Evolutionary conservation across 2,797 vertebrate species (phyloP), one percentile per base, ranked within the genome.

Genomic region (Pangasius mekongensis): DNA sequence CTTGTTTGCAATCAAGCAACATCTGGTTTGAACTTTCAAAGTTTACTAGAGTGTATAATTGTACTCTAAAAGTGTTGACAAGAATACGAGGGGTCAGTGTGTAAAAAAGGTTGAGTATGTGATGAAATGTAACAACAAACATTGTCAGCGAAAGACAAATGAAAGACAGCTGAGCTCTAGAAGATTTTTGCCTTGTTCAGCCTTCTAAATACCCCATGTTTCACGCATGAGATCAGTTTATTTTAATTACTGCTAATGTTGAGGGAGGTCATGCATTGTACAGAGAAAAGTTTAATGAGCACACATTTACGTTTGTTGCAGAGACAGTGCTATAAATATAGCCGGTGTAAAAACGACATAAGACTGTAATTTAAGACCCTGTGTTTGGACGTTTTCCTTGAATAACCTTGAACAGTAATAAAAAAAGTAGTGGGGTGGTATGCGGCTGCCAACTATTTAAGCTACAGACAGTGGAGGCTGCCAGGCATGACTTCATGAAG

Each of bases 351-450:
- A 71, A 49, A 56, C 9, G 24, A 64, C 58, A 62, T 60, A 60
- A 83, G 77, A 71, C 36, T n/a, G 2, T 39, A 84, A 66, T 83
- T 52, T 64, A 62, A 76, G 67, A 83, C n/a, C 58, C 80, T 76
- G 39, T 52, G 30, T 66, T 66, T 77, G 58, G 43, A 36, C 71
- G 5, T 77, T 77, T 84, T 67, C 58, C 52, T 88, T 69, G 64
- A 85, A 88, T 88, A 88, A 85, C 87, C 74, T 85, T 85, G 87
- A 85, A 62, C 36, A 27, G n/a, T 43, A 88, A 80, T 85, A 62
- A 60, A 71, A 71, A 84, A 84, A 74, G 69, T 49, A 39, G 81
- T 76, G 16, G 33, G 82, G 30, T 77, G 13, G 66, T 47, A 39
- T 83, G 49, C 30, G 67, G 81, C 60, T 88, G 87, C 81, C 87